Conservation (phyloP, 2,113 vertebrate genomes). For the Edolisoma coerulescens region DNA sequence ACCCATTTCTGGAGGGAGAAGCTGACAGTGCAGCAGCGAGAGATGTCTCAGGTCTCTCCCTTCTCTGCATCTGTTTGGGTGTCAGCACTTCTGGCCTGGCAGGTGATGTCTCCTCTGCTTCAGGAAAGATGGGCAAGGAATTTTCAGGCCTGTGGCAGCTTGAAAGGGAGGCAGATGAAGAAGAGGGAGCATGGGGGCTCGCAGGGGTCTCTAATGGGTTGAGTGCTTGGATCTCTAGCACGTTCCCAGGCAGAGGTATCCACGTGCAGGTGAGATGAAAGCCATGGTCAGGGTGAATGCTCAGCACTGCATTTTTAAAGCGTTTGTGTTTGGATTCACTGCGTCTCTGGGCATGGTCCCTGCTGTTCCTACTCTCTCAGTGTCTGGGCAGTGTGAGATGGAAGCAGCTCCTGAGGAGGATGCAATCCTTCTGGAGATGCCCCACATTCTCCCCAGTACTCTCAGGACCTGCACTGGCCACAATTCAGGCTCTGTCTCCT, state of each 20-base stretch:
- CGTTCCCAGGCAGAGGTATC: not conserved
- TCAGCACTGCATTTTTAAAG: not conserved
- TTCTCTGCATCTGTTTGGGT: not conserved
- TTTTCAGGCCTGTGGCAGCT: not conserved
- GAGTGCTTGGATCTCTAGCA: not conserved
- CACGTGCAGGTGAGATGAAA: not conserved
- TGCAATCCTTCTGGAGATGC: not conserved
- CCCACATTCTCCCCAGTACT: not conserved
- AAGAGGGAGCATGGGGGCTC: not conserved
- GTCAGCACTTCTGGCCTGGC: not conserved
- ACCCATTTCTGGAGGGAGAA: not conserved
- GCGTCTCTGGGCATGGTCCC: not conserved
- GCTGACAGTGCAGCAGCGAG: not conserved
- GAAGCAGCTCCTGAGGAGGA: rapidly evolving
- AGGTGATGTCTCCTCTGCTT: not conserved
- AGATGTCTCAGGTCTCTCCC: not conserved
- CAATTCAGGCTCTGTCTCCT: not conserved
- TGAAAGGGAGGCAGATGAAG: not conserved
- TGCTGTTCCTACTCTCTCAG: not conserved
- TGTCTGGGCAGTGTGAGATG: not conserved
- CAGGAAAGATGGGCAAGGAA: not conserved
- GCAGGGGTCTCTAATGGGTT: not conserved
- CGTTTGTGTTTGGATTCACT: not conserved
- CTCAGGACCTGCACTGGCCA: not conserved
- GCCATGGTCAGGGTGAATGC: not conserved